Base-by-base conservation (phyloP, 2,113 vertebrate species). In the Rhinichthys klamathensis region DNA sequence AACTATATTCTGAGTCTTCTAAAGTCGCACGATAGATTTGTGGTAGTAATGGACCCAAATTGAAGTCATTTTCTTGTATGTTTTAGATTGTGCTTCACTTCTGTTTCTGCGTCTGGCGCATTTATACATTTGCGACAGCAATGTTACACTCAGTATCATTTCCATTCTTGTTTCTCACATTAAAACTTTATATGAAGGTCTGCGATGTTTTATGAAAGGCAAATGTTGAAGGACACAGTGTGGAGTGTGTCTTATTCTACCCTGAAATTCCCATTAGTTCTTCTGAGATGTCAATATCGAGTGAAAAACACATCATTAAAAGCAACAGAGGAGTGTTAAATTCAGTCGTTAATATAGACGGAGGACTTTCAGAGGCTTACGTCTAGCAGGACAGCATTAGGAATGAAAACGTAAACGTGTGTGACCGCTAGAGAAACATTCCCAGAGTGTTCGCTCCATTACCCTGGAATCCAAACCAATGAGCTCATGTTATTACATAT, bases 401-500 rank as follows among this genome's bases (percentile, higher is more conserved):
- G 67, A 38, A 69, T 38, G 32, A 5, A 35, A 21, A 69, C 7
- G 38, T 41, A 41, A 8, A 41, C 2, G 41, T 54, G 51, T 54
- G 51, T 3, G 54, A 23, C 18, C 21, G 54, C 54, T 23, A 23
- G 69, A 23, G 70, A 30, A 44, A 58, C 27, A 38, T 75, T 81
- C 44, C 75, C 54, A 6, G 35, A 56, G 56, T 75, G 44, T n/a
- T 27, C 38, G 63, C 30, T 44, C 44, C 69, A 46, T 80, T 46
- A 65, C 38, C 6, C 44, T 15, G 70, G 61, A 79, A 81, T 67
- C 74, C 61, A 16, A 85, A 32, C 12, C 83, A 65, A 54, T 74
- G 60, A 25, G 46, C 69, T 84, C 44, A 56, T 61, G 35, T 80
- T 80, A 60, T 85, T 85, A 46, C 11, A 84, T 58, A 18, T 69